phyloP scores from a whole-genome alignment of 2,113 vertebrate genomes.

The Alaudala cheleensis region DNA sequence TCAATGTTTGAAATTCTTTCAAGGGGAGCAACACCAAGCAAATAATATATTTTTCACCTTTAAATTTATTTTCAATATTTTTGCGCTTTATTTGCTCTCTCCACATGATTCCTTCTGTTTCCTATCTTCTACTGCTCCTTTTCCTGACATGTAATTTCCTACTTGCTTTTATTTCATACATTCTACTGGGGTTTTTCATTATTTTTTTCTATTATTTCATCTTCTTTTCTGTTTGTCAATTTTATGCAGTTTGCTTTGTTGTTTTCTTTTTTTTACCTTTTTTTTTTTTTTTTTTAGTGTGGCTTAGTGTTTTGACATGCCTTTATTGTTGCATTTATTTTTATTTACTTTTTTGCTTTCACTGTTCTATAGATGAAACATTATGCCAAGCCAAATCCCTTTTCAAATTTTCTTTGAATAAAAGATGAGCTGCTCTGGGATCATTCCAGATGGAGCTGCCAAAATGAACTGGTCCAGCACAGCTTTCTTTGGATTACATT shows the following conservation, averaged over 20 bases:
- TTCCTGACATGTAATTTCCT: conserved; percentile 37
- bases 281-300: neutral
- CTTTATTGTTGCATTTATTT: conserved; percentile 63
- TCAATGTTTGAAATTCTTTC: conserved; percentile 1
- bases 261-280: no score
- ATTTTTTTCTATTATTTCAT: conserved; percentile 51
- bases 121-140: neutral
- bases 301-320: conserved; percentile 42
- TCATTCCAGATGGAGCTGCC: conserved; percentile 44
- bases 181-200: neutral
- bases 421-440: conserved; percentile 65
- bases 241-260: neutral
- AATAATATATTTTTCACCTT: conserved; percentile 13
- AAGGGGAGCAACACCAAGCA: neutral
- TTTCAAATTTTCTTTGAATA: conserved; percentile 63
- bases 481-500: conserved; percentile 37
- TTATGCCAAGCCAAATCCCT: conserved; percentile 64
- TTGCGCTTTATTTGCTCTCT: conserved; percentile 40
- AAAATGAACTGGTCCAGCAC: conserved; percentile 35
- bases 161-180: neutral
- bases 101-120: neutral
- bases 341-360: conserved; percentile 60
- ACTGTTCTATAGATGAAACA: conserved; percentile 38
- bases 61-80: conserved; percentile 50
- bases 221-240: conserved; percentile 44